These are phyloP conservation scores for Labrus mixtus DNA, from an alignment of 2,113 vertebrate genomes.

Conservation along the genomic window DNA sequence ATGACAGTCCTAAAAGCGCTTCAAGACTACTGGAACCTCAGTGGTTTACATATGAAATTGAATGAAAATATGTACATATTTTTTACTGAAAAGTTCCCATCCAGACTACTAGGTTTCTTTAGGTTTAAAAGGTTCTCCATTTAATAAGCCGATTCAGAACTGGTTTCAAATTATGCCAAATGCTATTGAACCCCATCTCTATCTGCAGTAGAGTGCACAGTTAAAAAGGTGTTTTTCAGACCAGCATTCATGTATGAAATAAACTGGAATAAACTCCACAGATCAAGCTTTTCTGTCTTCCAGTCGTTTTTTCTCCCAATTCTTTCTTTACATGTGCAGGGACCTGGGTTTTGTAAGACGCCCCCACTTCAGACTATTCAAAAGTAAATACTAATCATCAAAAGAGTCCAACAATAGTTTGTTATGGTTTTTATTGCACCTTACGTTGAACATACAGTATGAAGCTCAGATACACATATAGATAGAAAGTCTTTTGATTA, in stretches of 20 bases:
- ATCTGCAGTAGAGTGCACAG: neutral
- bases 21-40: neutral
- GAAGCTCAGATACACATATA: slow-evolving; percentile 25
- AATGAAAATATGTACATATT: neutral
- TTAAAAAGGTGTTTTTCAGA: slow-evolving; percentile 54
- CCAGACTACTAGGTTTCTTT: slow-evolving; percentile 5
- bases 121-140: neutral
- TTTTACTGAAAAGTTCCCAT: neutral
- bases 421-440: slow-evolving; percentile 59
- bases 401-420: slow-evolving; percentile 22
- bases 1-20: neutral
- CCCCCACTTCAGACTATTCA: neutral
- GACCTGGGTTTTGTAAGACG: too few species aligned
- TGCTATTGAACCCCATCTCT: neutral
- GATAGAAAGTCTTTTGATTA: slow-evolving; percentile 1
- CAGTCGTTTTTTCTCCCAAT: neutral
- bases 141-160: neutral
- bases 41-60: too few species aligned
- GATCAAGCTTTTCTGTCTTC: slow-evolving; percentile 14
- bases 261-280: slow-evolving; percentile 57
- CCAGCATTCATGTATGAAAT: slow-evolving; percentile 47
- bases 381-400: neutral
- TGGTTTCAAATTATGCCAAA: slow-evolving; percentile 3
- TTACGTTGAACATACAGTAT: slow-evolving; percentile 56
- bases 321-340: neutral